Conservation (phyloP, 2,888 invertebrate species). For the Cephus pulcher region DNA sequence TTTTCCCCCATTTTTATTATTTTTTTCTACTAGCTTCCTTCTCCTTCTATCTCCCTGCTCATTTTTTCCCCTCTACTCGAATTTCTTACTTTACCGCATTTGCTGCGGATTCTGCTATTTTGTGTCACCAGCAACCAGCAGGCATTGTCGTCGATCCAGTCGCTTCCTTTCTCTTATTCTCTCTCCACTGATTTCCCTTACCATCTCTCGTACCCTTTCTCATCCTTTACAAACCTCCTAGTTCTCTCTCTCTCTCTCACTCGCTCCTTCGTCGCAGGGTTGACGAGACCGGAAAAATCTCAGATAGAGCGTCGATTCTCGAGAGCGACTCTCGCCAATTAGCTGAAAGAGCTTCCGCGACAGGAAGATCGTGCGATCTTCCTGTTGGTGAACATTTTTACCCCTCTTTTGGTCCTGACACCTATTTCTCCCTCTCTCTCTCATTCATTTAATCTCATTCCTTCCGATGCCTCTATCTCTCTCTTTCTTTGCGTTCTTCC, state of each 20-base stretch:
- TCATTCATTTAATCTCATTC: no score
- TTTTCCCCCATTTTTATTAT: constrained; percentile 2
- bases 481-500: neutral
- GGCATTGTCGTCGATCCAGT: neutral
- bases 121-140: neutral
- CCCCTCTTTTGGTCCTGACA: no score
- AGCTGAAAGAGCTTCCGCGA: neutral
- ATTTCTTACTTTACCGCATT: neutral
- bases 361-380: no score
- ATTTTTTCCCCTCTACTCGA: no score
- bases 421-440: no score
- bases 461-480: neutral
- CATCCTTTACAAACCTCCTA: no score
- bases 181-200: neutral
- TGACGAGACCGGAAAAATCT: neutral
- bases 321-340: constrained; percentile 1
- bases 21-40: constrained; percentile 8
- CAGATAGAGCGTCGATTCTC: neutral
- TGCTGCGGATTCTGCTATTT: neutral
- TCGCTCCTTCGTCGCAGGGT: no score
- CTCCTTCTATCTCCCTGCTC: neutral
- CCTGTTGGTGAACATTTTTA: no score
- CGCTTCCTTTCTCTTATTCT: neutral
- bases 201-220: no score
- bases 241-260: no score